A percentile compares a stretch with the other conserved stretches of the same genome.
phyloP scores from a whole-genome alignment of 2,888 invertebrate species.

The Metallyticus violacea region DNA sequence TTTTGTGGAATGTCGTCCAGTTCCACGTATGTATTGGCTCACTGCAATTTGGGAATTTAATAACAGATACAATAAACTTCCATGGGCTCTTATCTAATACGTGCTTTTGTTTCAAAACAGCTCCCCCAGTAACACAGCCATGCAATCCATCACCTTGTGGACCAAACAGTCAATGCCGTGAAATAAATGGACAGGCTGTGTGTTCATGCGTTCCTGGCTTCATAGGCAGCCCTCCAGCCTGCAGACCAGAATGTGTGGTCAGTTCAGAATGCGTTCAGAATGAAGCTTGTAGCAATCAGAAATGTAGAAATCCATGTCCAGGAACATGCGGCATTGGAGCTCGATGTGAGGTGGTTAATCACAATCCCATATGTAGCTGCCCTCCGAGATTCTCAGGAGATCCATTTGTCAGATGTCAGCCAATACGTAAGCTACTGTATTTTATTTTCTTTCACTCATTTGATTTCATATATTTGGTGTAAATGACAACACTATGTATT shows the following conservation, averaged over 20 bases:
- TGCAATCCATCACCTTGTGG: constrained; percentile 59
- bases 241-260: constrained; percentile 52
- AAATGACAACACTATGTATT: neutral
- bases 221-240: constrained; percentile 52
- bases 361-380: constrained; percentile 75
- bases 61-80: neutral
- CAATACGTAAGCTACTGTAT: constrained; percentile 46
- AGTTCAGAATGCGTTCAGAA: constrained; percentile 53
- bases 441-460: neutral
- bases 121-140: constrained; percentile 55
- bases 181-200: constrained; percentile 49
- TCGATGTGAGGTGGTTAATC: constrained; percentile 69
- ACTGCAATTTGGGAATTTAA: neutral
- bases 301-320: constrained; percentile 54
- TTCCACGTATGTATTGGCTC: constrained; percentile 8
- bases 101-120: constrained; percentile 34
- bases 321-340: constrained; percentile 62
- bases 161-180: constrained; percentile 51
- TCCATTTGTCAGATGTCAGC: constrained; percentile 66
- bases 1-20: constrained; percentile 53
- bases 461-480: neutral
- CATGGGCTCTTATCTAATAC: neutral
- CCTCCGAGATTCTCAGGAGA: constrained; percentile 66
- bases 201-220: constrained; percentile 52
- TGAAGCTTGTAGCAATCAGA: constrained; percentile 53